Percentiles rank a stretch among this genome's conserved stretches.
Evolutionary conservation across 2,888 invertebrate species (phyloP).

Genomic region (Orthonychiurus folsomi): DNA sequence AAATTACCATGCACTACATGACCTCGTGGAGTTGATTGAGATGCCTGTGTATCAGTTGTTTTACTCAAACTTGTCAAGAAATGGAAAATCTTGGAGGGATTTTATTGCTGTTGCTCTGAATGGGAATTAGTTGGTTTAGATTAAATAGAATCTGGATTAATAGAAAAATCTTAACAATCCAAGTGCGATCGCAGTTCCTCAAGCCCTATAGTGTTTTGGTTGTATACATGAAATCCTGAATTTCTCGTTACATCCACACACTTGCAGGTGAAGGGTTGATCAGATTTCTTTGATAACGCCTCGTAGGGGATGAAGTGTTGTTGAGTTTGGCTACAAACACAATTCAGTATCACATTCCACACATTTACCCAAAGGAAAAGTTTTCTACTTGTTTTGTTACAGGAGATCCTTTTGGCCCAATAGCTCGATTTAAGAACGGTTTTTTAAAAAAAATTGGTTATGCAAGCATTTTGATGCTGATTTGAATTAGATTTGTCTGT

Average conservation of each 20-base stretch:
- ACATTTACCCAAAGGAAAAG: slow-evolving; percentile 33
- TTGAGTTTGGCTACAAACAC: slow-evolving; percentile 1
- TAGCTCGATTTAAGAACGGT: slow-evolving; percentile 25
- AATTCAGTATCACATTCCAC: slow-evolving; percentile 32
- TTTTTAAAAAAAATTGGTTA: slow-evolving; percentile 36
- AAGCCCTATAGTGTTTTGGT: background rate
- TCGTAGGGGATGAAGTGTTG: too few species aligned
- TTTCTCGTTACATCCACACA: background rate
- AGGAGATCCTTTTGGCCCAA: slow-evolving; percentile 36
- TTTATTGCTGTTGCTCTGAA: background rate
- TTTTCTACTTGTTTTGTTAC: slow-evolving; percentile 36
- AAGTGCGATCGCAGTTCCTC: too few species aligned
- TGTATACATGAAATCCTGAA: background rate
- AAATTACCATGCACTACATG: slow-evolving; percentile 27
- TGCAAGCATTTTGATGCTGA: slow-evolving; percentile 33
- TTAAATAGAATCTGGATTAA: background rate
- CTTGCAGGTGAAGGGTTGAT: background rate
- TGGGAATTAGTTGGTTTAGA: background rate
- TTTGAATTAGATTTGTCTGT: too few species aligned
- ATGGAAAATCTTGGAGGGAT: background rate
- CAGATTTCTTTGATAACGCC: too few species aligned
- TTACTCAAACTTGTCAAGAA: background rate
- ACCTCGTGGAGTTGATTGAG: background rate
- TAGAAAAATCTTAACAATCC: background rate
- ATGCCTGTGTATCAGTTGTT: background rate